phyloP scores from a whole-genome alignment of 2,113 vertebrate genomes.

The Esox niger region DNA sequence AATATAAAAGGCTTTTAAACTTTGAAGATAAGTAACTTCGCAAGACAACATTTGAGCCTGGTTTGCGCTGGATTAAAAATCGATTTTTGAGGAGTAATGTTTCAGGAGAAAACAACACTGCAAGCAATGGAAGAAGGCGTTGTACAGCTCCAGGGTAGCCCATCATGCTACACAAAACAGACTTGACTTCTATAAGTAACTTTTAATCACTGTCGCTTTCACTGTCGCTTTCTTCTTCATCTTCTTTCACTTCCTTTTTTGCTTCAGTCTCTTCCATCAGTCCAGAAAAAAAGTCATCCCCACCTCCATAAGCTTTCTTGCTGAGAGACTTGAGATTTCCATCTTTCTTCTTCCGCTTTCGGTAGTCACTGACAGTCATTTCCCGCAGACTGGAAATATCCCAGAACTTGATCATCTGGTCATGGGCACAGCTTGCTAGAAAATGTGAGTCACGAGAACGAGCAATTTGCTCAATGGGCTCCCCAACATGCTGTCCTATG shows the following conservation, averaged over 20 bases:
- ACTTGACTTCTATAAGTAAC: not conserved
- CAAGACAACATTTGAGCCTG: too few relatives aligned
- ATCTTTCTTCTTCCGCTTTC: slow-evolving; percentile 84
- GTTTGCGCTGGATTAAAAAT: too few relatives aligned
- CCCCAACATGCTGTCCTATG: slow-evolving; percentile 86
- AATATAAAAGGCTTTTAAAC: too few relatives aligned
- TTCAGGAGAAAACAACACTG: not conserved
- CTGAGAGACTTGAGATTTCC: slow-evolving; percentile 79
- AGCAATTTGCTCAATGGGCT: slow-evolving; percentile 87
- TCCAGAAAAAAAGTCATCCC: slow-evolving; percentile 84
- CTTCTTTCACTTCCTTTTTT: slow-evolving; percentile 12
- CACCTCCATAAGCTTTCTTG: slow-evolving; percentile 78
- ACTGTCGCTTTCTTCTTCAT: slow-evolving; percentile 26
- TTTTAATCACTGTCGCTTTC: slow-evolving; percentile 27
- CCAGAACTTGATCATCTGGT: slow-evolving; percentile 95
- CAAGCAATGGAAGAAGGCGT: not conserved
- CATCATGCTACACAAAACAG: not conserved
- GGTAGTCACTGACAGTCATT: slow-evolving; percentile 81
- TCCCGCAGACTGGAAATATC: slow-evolving; percentile 74
- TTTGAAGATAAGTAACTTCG: too few relatives aligned
- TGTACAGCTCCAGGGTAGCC: too few relatives aligned
- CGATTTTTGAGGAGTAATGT: not conserved
- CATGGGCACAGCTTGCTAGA: slow-evolving; percentile 87
- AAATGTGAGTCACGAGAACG: slow-evolving; percentile 74
- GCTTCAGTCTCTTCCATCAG: slow-evolving; percentile 54